phyloP scores from a whole-genome alignment of 1,140 invertebrate species.

The Delia radicum region DNA sequence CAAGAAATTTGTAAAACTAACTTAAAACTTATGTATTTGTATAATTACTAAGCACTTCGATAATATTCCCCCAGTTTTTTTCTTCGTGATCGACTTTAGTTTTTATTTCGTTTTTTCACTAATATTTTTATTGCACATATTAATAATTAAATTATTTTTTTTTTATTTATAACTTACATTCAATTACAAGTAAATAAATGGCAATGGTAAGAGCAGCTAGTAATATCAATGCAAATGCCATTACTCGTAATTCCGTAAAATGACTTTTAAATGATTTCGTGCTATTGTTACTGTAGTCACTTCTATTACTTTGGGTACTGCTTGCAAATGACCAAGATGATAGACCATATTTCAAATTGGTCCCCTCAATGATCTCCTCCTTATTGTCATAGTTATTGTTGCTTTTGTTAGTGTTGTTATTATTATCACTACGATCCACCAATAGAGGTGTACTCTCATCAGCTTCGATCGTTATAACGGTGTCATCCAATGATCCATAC shows the following conservation, averaged over 20 bases:
- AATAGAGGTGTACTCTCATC: slow-evolving; percentile 43
- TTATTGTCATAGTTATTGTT: neutral
- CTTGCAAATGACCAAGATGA: neutral
- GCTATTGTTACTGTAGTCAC: neutral
- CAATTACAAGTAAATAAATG: slow-evolving; percentile 29
- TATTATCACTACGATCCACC: slow-evolving; percentile 6
- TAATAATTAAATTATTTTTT: no score
- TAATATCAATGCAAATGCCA: slow-evolving; percentile 26
- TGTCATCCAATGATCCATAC: slow-evolving; percentile 3
- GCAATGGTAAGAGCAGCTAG: slow-evolving; percentile 25
- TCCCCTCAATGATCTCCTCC: neutral
- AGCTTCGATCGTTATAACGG: slow-evolving; percentile 26
- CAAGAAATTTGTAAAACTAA: no score
- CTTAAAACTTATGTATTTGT: no score
- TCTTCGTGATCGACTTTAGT: no score
- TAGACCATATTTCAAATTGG: neutral
- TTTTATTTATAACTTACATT: slow-evolving; percentile 32
- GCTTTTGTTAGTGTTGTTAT: neutral
- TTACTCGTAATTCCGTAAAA: slow-evolving; percentile 18
- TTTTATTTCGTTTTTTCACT: no score
- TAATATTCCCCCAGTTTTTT: no score
- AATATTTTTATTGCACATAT: no score
- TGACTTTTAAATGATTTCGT: slow-evolving; percentile 5
- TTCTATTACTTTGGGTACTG: neutral
- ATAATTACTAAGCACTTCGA: no score